phyloP scores from a whole-genome alignment of 2,797 vertebrate genomes.

The Phalloptychus januarius region DNA sequence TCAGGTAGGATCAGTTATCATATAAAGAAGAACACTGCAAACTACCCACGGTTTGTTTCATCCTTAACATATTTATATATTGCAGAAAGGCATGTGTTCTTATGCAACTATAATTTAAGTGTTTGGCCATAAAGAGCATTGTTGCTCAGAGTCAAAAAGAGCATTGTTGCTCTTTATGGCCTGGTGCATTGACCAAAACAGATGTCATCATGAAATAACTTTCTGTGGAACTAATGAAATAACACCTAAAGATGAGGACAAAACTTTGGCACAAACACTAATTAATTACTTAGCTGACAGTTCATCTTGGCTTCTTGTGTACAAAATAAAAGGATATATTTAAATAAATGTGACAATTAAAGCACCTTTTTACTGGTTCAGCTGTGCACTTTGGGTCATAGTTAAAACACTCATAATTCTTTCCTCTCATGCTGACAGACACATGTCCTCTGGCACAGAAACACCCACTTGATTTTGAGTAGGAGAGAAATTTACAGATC shows the following conservation, averaged over 20 bases:
- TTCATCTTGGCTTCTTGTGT: neutral
- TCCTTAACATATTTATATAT: neutral
- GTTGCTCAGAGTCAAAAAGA: no score
- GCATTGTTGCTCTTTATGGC: no score
- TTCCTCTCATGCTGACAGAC: neutral
- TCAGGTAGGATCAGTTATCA: neutral
- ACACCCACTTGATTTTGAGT: conserved; percentile 30
- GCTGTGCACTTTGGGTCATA: neutral
- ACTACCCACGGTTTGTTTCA: neutral
- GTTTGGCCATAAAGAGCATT: neutral
- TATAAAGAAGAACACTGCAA: neutral
- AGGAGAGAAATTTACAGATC: conserved; percentile 33
- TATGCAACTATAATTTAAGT: neutral
- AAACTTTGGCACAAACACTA: neutral
- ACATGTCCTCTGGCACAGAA: conserved; percentile 9
- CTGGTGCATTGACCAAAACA: neutral
- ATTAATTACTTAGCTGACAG: no score
- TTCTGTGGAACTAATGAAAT: no score
- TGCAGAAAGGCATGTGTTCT: neutral
- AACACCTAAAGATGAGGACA: neutral
- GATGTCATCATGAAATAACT: no score
- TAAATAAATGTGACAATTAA: neutral
- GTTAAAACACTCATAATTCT: neutral
- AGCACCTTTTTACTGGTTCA: neutral
- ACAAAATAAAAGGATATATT: neutral